Base-by-base conservation (phyloP, 2,888 invertebrate genomes). In the Ypsolopha sequella region DNA sequence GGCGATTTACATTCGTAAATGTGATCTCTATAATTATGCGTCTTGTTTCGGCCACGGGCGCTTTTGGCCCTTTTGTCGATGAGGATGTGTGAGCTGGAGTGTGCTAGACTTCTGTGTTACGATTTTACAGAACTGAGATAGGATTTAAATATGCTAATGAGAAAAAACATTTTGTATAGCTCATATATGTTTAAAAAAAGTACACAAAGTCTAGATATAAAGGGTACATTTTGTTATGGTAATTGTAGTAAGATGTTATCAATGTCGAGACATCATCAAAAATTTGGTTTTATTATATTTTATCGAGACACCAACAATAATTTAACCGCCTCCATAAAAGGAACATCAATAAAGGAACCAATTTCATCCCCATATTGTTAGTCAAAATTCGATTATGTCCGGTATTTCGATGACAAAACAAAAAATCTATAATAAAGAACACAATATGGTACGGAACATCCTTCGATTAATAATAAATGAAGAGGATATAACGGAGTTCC, bases 331-430 rank as follows among this genome's bases (percentile, higher is more conserved):
- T 46, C 47, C 67, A 68, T 72, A 73, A 74, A 78, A 73, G 73
- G 73, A 62, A 65, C 65, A 63, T 65, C 67, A 66, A 80, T 76
- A 80, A 76, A 75, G 68, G 68, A 80, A 76, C 77, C 81, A 81
- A 85, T 85, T 84, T 80, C 73, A 79, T 70, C 70, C 66, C 66
- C 59, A 68, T 71, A 82, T 80, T 84, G 84, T 84, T 77, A 80
- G 78, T 78, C 78, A 74, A 79, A 81, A 80, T 75, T 82, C 78
- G 76, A 85, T 84, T 84, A 78, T 76, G 67, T 70, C 68, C 73
- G 73, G 72, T 70, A 61, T 65, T 66, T 61, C 64, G 71, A 74
- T 66, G 77, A 77, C 73, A 76, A 72, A 68, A 63, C 62, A 75
- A 71, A 68, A 66, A 57, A 62, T 58, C 38, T 14, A 36, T 51